These are phyloP conservation scores for Drosophila nigromelanica DNA, from an alignment of 1,140 invertebrate species.

Conservation along the genomic window DNA sequence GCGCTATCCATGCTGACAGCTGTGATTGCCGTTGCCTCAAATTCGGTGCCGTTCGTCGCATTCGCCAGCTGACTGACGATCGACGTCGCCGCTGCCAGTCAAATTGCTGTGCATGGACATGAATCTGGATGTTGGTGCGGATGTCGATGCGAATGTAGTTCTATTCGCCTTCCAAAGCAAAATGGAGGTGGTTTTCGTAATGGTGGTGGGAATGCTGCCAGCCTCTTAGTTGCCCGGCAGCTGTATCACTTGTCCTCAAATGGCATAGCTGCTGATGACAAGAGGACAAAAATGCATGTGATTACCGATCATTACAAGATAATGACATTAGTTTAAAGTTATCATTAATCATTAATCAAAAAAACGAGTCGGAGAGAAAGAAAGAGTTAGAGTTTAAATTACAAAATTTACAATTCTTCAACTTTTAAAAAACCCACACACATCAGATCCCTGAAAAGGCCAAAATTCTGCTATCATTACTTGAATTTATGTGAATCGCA, in stretches of 20 bases:
- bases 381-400: too few species aligned
- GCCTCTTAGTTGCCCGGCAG: slow-evolving; percentile 13
- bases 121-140: slow-evolving; percentile 3
- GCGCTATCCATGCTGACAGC: slow-evolving; percentile 11
- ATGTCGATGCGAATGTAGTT: slow-evolving; percentile 11
- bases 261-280: slow-evolving; percentile 3
- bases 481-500: too few species aligned
- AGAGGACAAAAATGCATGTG: not conserved
- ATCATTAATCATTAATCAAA: too few species aligned
- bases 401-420: too few species aligned
- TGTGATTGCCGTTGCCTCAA: slow-evolving; percentile 36
- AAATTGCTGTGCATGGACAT: slow-evolving; percentile 8
- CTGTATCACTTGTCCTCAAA: slow-evolving; percentile 31
- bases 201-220: slow-evolving; percentile 17
- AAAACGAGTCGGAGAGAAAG: too few species aligned
- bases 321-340: too few species aligned
- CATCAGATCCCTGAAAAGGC: too few species aligned
- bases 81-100: not conserved
- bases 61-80: slow-evolving; percentile 19
- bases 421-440: too few species aligned
- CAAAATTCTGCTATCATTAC: too few species aligned
- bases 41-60: not conserved
- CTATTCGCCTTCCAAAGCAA: slow-evolving; percentile 2
- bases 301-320: too few species aligned
- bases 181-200: slow-evolving; percentile 16